Evolutionary conservation across 35 echinoderm and acorn worm genomes (phyloP).

Genomic region (Diadema setosum): DNA sequence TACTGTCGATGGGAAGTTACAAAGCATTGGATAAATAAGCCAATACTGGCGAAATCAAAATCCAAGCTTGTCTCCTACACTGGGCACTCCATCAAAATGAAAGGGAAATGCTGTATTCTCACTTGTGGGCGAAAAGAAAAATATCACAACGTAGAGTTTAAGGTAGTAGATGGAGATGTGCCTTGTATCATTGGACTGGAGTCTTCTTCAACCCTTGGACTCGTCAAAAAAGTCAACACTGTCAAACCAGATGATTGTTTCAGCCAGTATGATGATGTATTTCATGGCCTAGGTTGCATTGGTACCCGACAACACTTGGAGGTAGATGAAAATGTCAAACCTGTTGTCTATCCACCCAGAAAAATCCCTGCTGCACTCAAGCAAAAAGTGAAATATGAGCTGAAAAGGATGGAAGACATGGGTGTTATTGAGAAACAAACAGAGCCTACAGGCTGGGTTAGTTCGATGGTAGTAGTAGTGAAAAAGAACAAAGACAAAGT

Average conservation of each 20-base stretch:
- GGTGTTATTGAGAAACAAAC: conserved; percentile 42
- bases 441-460: conserved; percentile 55
- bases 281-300: conserved; percentile 29
- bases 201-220: not conserved
- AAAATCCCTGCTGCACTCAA: conserved; percentile 41
- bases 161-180: not conserved
- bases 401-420: conserved; percentile 36
- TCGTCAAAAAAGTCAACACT: not conserved
- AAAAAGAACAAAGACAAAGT: conserved; percentile 35
- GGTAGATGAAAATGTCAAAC: not conserved
- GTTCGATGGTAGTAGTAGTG: not conserved
- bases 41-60: not conserved
- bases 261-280: conserved; percentile 13
- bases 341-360: conserved; percentile 49
- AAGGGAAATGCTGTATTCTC: not conserved
- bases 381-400: conserved; percentile 11
- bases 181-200: not conserved
- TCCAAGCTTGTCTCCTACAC: not conserved
- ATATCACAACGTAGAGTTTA: not conserved
- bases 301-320: not conserved
- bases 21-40: not conserved
- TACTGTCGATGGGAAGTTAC: not conserved
- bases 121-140: not conserved
- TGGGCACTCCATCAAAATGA: not conserved
- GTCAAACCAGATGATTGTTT: not conserved